These are phyloP conservation scores for Mandrillus leucophaeus DNA, from an alignment of 2,113 vertebrate species.

Conservation along the genomic window DNA sequence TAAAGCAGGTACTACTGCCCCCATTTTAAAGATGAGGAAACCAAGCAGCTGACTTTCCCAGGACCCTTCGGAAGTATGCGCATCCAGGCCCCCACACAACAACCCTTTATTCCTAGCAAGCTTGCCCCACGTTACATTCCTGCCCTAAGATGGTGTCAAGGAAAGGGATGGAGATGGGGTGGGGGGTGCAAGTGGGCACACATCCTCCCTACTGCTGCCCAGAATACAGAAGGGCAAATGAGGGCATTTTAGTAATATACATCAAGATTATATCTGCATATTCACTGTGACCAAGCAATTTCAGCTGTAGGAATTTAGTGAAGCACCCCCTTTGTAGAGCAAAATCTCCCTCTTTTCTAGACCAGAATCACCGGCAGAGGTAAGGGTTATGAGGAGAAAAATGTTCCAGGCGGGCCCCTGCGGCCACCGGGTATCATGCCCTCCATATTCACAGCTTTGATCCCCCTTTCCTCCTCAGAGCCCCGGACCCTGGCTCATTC, in stretches of 20 bases:
- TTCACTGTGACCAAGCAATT: neutral
- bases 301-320: neutral
- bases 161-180: neutral
- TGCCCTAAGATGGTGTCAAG: neutral
- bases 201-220: neutral
- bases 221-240: neutral
- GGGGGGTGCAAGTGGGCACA: neutral
- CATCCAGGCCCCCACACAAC: neutral
- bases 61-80: neutral
- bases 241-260: neutral
- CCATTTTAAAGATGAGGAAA: conserved; percentile 23
- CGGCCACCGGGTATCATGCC: neutral
- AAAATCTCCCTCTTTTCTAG: neutral
- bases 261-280: neutral
- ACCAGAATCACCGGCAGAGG: neutral
- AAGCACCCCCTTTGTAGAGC: neutral
- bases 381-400: neutral
- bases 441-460: neutral
- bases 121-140: neutral
- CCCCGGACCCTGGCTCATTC: neutral
- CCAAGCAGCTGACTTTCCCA: neutral
- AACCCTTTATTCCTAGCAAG: neutral
- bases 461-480: neutral
- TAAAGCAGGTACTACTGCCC: neutral
- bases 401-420: neutral